phyloP scores from a whole-genome alignment of 2,113 vertebrate genomes.

The Pygathrix nemaeus region DNA sequence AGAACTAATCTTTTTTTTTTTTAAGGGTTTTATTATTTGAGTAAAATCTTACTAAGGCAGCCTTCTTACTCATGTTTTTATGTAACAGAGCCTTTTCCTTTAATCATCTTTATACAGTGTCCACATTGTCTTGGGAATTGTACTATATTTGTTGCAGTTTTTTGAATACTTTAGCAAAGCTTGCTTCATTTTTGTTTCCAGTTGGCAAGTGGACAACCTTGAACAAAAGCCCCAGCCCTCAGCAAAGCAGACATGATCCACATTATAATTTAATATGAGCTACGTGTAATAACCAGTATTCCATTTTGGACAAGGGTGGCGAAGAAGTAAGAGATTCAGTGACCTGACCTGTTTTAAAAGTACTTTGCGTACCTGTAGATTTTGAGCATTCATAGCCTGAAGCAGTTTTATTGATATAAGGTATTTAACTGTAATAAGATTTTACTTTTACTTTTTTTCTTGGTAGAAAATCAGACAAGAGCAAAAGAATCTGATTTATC shows the following conservation, averaged over 20 bases:
- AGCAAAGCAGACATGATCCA: constrained; percentile 72
- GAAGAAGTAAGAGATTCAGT: constrained; percentile 65
- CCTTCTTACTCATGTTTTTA: constrained; percentile 55
- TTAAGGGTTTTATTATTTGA: background rate
- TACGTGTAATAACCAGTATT: constrained; percentile 71
- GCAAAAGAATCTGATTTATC: constrained; percentile 97
- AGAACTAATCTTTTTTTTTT: background rate
- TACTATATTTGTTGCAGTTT: constrained; percentile 77
- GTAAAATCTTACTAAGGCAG: constrained; percentile 22
- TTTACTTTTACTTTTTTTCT: constrained; percentile 71
- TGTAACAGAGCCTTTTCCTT: constrained; percentile 70
- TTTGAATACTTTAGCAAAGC: constrained; percentile 78
- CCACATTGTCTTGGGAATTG: constrained; percentile 74
- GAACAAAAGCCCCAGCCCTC: constrained; percentile 82
- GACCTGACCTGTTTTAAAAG: constrained; percentile 50
- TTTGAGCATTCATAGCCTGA: constrained; percentile 17
- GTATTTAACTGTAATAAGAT: constrained; percentile 59
- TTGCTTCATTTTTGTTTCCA: constrained; percentile 79
- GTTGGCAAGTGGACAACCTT: constrained; percentile 79
- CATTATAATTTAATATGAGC: constrained; percentile 72
- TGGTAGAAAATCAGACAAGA: constrained; percentile 92
- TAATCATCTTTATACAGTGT: constrained; percentile 71
- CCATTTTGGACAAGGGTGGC: constrained; percentile 78
- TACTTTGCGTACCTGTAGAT: background rate
- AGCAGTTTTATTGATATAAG: constrained; percentile 23